Conservation (phyloP, 37 sponge, comb jelly and placozoan genomes). For the Spongia lamella region DNA sequence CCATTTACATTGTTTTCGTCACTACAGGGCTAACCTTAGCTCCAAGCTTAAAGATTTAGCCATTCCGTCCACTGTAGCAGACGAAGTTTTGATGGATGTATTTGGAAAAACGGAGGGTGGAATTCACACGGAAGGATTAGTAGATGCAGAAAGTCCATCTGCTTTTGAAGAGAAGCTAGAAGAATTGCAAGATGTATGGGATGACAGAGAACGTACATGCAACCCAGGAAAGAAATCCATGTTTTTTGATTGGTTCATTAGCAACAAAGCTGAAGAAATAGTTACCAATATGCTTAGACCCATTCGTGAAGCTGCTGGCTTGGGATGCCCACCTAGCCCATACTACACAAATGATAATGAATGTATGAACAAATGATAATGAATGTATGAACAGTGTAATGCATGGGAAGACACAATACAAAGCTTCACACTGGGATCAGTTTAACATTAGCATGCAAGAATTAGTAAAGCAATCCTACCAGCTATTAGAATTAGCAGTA, state of each 20-base stretch:
- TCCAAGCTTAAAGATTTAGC: too few species aligned
- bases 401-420: too few species aligned
- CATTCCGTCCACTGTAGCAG: too few species aligned
- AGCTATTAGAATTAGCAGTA: background rate
- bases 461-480: too few species aligned
- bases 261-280: background rate
- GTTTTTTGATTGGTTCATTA: too few species aligned
- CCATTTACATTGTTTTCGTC: background rate
- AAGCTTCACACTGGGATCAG: background rate
- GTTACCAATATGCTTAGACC: background rate
- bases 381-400: background rate
- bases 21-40: background rate
- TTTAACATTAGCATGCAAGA: constrained; percentile 1
- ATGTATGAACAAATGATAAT: background rate
- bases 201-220: background rate
- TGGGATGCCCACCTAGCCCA: background rate
- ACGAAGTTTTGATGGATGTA: too few species aligned
- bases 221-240: too few species aligned
- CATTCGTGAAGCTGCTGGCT: constrained; percentile 22
- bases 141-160: background rate
- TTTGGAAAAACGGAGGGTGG: background rate
- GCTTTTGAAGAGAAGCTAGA: background rate
- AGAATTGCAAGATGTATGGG: constrained; percentile 1
- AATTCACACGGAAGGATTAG: background rate
- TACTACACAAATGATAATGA: constrained; percentile 10